Base-by-base conservation (phyloP, 2,888 invertebrate species). In the Odontothrips loti region DNA sequence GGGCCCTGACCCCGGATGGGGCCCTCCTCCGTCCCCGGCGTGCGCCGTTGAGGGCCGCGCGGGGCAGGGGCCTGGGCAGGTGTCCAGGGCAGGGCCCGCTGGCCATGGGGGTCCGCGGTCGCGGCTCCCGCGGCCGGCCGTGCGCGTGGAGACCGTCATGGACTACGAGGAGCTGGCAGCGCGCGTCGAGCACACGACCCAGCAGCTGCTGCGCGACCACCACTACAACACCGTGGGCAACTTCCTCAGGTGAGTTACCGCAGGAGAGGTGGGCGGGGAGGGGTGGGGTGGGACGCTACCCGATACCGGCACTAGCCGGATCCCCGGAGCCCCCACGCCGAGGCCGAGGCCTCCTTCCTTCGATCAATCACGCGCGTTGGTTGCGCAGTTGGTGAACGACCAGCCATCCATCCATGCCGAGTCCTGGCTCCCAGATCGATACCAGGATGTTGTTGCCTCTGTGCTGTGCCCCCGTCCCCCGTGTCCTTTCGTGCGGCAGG, bases 171-270 rank as follows among this genome's bases (percentile, higher is more conserved):
- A 93, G 86, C 90, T 96, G 85, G 94, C 93, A 85, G 92, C 93
- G 82, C 90, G 91, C 85, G 93, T 96, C 87, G 96, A 96, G 89
- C 91, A 92, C 85, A 90, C 92, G 85, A 91, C 96, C 84, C 95
- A 95, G 86, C 92, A 91, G 82, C 91, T 96, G 86, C 90, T 97
- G 86, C 93, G 93, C 86, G 92, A 93, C 85, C 94, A 96, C 87
- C 94, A 95, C 88, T 97, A 97, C 88, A 95, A 97, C 89, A 96
- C 96, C 81, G 92, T 96, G 84, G 93, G 93, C 88, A 95, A 96
- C 88, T 94, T 96, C 88, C 89, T 95, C 85, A 89, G 88, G 89
- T 90, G 86, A 84, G 82, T 84, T 80, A 80, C 12, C 79, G 3
- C n/a, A n/a, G n/a, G n/a, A n/a, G n/a, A 34, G 27, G 27, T n/a